Base-by-base conservation (phyloP, 30 jellyfish, hydroid and myxozoan species). In the Phacellophora camtschatica region DNA sequence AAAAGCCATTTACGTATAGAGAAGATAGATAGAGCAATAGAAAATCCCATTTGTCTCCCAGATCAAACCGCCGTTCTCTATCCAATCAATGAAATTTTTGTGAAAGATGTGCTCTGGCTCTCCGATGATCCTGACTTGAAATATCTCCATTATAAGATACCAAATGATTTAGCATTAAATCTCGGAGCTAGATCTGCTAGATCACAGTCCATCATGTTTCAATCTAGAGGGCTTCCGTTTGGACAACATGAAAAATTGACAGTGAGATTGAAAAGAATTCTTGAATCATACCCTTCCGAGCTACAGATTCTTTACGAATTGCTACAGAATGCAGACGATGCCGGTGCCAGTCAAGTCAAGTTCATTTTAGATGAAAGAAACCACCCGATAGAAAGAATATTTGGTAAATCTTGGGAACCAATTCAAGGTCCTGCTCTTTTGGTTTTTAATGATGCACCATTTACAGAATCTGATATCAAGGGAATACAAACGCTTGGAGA, bases 291-390 rank as follows among this genome's bases (percentile, higher is more conserved):
- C 77, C 74, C 89, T 46, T 42, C 80, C 33, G 56, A 65, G 22
- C 24, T 71, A 35, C 87, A 81, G 28, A 70, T 88, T 31, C 69
- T 87, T 0, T 41, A 88, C 11, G 97, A 88, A 68, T 31, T 88
- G 8, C 56, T 88, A 69, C 97, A 88, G 72, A 88, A 88, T 81
- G 97, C 97, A 4, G 97, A 88, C 54, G 97, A 88, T 61, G 95
- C 97, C 2, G 91, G 90, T 6, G 97, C 97, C 25, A 88, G 81
- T 1, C 74, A 81, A 64, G 91, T 88, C 27, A 54, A 73, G 28
- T 46, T 88, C 45, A 53, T 82, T 1, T 34, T 82, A 10, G 97
- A 88, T 66, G 58, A 56, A 6, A 71, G 97, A 63, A 10, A 18
- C 28, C 95, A 81, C 42, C 45, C 42, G 18, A 50, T 10, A 5